Evolutionary conservation across 1,140 invertebrate species (phyloP).

Genomic region (Eurosta solidaginis): DNA sequence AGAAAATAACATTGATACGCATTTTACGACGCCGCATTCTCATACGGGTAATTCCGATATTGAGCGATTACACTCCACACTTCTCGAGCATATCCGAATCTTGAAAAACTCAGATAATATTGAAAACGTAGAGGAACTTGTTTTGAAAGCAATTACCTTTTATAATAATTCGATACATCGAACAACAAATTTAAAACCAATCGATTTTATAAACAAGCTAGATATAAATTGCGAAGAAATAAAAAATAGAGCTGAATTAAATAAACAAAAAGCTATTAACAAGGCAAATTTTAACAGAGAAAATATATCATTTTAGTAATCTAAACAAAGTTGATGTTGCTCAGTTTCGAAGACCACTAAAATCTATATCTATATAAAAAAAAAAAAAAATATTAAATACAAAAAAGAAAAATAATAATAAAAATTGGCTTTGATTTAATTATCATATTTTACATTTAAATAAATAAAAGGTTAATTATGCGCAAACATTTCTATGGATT

Average conservation of each 20-base stretch:
- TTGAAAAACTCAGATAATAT: no score
- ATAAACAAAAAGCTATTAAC: neutral
- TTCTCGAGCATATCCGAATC: no score
- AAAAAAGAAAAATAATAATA: neutral
- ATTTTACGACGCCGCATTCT: no score
- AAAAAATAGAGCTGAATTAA: neutral
- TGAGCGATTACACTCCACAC: no score
- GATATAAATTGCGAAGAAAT: neutral
- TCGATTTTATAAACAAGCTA: neutral
- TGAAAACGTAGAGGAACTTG: neutral
- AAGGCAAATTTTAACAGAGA: neutral
- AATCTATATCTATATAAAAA: neutral
- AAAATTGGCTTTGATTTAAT: neutral
- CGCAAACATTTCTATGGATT: no score
- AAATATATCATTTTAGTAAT: neutral
- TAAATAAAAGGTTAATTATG: neutral
- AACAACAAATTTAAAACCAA: neutral
- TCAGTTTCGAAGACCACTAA: neutral
- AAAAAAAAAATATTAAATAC: neutral
- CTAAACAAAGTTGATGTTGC: neutral
- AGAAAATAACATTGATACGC: no score
- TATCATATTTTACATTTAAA: neutral
- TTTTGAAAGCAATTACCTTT: neutral
- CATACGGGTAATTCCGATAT: no score
- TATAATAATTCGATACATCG: neutral